Conservation (phyloP, 1,140 invertebrate species). For the Diuraphis noxia region DNA sequence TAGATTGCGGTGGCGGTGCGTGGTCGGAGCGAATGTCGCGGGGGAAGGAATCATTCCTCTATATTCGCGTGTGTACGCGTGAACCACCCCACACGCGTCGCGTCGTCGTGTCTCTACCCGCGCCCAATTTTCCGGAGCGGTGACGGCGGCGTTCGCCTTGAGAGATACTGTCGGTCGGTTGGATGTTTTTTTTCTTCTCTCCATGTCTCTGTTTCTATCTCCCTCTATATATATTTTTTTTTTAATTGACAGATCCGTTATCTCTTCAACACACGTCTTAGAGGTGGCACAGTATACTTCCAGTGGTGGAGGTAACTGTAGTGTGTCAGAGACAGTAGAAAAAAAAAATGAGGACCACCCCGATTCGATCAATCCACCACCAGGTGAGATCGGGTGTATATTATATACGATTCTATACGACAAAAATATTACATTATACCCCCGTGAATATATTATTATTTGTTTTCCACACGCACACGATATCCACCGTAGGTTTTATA, state of each 20-base stretch:
- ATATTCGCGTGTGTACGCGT: background rate
- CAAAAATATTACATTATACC: background rate
- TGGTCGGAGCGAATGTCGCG: too few species aligned
- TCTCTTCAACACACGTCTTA: background rate
- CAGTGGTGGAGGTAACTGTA: background rate
- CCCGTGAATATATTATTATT: background rate
- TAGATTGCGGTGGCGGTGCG: background rate
- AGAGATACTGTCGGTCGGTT: background rate
- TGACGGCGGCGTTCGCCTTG: background rate
- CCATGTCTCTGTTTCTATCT: background rate
- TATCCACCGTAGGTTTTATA: background rate
- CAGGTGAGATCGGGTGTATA: background rate
- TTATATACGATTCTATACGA: background rate
- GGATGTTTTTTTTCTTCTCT: background rate
- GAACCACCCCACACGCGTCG: background rate
- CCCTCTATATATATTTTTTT: background rate
- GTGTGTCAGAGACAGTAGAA: background rate
- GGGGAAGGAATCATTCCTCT: background rate
- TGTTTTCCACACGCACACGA: background rate
- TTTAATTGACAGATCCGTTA: slow-evolving; percentile 36
- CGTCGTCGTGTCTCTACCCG: background rate
- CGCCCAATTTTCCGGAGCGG: background rate
- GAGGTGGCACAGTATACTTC: too few species aligned
- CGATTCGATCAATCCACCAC: background rate
- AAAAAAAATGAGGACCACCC: background rate